Conservation (phyloP, 1,140 invertebrate genomes). For the Trypoxylus dichotomus region DNA sequence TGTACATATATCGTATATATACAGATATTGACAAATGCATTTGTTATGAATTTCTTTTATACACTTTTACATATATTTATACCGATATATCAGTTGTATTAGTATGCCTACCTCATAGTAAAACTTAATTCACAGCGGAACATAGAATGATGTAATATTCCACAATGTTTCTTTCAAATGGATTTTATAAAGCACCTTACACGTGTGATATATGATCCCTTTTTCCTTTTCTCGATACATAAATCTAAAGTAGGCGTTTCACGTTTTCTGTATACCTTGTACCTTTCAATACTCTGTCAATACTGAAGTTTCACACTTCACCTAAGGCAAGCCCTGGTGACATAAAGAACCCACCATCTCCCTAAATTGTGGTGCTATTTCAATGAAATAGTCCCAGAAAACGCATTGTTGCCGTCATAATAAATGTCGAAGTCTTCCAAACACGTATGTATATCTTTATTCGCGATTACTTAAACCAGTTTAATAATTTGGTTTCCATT, state of each 20-base stretch:
- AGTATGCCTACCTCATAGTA: background rate
- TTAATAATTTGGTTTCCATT: background rate
- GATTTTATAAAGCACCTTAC: background rate
- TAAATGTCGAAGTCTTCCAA: background rate
- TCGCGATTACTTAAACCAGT: background rate
- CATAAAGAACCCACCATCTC: background rate
- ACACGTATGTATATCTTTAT: background rate
- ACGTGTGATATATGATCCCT: slow-evolving; percentile 6
- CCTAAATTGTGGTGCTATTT: background rate
- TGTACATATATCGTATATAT: too few relatives aligned
- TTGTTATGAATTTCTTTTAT: background rate
- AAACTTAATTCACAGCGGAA: background rate
- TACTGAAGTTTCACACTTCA: slow-evolving; percentile 8
- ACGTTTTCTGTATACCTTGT: background rate
- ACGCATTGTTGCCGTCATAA: background rate
- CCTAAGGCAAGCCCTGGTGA: slow-evolving; percentile 3
- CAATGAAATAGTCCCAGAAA: background rate
- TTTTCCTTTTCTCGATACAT: background rate
- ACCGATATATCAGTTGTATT: background rate
- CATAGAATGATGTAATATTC: background rate
- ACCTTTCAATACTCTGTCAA: slow-evolving; percentile 18
- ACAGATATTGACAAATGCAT: too few relatives aligned
- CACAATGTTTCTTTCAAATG: background rate
- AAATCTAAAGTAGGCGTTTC: slow-evolving; percentile 2
- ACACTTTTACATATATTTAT: background rate